Base-by-base conservation (phyloP, 2,113 vertebrate species). In the Ceyx cyanopectus region DNA sequence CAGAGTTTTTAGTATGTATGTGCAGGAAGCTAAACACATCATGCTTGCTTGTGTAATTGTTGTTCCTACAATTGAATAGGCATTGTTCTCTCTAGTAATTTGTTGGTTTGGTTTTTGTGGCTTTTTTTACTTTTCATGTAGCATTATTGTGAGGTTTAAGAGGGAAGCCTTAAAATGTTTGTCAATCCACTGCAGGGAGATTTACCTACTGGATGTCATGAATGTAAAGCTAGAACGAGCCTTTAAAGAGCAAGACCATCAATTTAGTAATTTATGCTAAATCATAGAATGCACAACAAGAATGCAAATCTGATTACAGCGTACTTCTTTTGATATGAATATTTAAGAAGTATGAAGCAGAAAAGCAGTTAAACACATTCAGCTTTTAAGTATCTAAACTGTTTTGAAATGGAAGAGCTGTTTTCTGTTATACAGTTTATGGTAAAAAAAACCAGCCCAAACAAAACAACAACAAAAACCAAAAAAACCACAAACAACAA, bases 201-300 rank as follows among this genome's bases (percentile, higher is more conserved):
- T 45, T 91, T 95, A 85, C 85, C 78, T 89, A 67, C 61, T 93
- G 78, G 76, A 77, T 95, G 85, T 94, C 50, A 45, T 32, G 69
- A 30, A 24, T 93, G 29, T 93, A 77, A 92, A 93, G 84, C 81
- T 77, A 67, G 76, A 90, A 90, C 46, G 83, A 87, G 66, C 20
- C 65, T 92, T 92, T 90, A 60, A 93, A 81, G 40, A 93, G 78
- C n/a, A 78, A 93, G 70, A 21, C 60, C 22, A 34, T 62, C 41
- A 66, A 66, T 85, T 96, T 75, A 89, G 61, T 81, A 85, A 56
- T 78, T 74, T 61, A 76, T 76, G 56, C 12, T 65, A 87, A 91
- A 69, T 66, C 22, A 20, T 65, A 72, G 54, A 82, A 85, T 37
- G 58, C 41, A 41, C 45, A 72, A 51, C 29, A 92, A 40, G 46